Base-by-base conservation (phyloP, 2,113 vertebrate species). In the Lampris megalopsis region DNA sequence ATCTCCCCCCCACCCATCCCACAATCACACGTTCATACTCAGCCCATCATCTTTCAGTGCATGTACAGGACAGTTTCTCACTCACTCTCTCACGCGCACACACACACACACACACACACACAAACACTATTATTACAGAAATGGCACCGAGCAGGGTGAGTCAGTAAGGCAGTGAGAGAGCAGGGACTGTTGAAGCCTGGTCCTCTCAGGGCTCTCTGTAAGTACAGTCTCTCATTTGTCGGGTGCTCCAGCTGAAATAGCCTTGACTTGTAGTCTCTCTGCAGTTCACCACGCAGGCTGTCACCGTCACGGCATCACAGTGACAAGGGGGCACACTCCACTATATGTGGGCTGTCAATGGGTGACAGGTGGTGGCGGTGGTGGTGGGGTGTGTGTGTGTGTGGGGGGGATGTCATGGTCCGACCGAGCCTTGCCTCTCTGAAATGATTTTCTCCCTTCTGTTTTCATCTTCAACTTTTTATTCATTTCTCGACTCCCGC, bases 201-300 rank as follows among this genome's bases (percentile, higher is more conserved):
- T 81, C 60, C 67, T 53, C 61, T 68, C 52, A 8, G 53, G 67
- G 68, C 63, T 80, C 63, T 80, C 63, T 56, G 43, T 56, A 45
- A 77, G 68, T 78, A 63, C 67, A 63, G 75, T 56, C 68, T 85
- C 82, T 82, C 73, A 79, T 92, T 91, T 91, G 90, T 80, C 52
- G 37, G 6, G 57, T 74, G 79, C 66, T 68, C 37, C 24, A 24
- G 13, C 48, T 75, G 43, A 70, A 69, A 75, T 72, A 71, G 59
- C 78, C 77, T 61, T 68, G 61, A 77, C 24, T 47, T 68, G 35
- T 58, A 59, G 65, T 52, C 54, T 66, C 78, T 74, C 41, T 74
- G 43, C 48, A 67, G 75, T 80, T 92, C 73, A 74, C 75, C 72
- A 49, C 76, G 36, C 7, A 8, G 58, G 59, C 71, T 84, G 79